These are phyloP conservation scores for Malacoctenus gilli DNA, from an alignment of 2,797 vertebrate species.

Conservation along the genomic window DNA sequence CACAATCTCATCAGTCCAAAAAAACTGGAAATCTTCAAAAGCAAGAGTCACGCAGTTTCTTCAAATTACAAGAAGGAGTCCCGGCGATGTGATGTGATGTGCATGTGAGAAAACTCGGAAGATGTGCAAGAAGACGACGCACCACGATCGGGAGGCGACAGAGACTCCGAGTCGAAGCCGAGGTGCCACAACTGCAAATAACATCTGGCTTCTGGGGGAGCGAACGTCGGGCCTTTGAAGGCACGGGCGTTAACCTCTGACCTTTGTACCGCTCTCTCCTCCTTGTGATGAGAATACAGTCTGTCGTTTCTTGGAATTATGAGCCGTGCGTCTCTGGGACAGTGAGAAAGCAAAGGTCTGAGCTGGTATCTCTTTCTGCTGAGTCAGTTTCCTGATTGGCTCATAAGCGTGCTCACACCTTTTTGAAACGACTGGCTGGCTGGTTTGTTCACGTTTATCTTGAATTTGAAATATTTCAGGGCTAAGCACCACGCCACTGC, in stretches of 20 bases:
- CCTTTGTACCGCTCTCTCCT: neutral
- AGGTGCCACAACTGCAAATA: constrained; percentile 11
- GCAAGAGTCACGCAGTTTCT: too few species aligned
- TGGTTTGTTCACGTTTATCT: too few species aligned
- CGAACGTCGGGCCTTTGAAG: neutral
- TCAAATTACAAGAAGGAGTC: too few species aligned
- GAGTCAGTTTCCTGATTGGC: neutral
- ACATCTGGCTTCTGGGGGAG: neutral
- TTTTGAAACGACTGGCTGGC: too few species aligned
- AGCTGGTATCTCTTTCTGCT: neutral
- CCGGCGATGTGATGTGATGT: neutral
- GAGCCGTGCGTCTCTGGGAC: neutral
- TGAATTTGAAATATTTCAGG: too few species aligned
- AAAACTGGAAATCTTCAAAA: too few species aligned
- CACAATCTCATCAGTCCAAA: too few species aligned
- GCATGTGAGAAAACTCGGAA: neutral
- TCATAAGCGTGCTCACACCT: neutral
- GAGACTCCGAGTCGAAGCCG: too few species aligned
- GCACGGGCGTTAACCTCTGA: constrained; percentile 31
- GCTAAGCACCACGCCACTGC: too few species aligned
- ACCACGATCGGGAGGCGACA: neutral
- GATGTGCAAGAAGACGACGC: neutral
- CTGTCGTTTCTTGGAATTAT: constrained; percentile 28
- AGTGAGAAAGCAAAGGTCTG: constrained; percentile 14
- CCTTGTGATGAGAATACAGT: neutral